Percentiles rank a stretch among this genome's conserved stretches.
phyloP scores from a whole-genome alignment of 2,797 vertebrate species.

The Morus bassanus region DNA sequence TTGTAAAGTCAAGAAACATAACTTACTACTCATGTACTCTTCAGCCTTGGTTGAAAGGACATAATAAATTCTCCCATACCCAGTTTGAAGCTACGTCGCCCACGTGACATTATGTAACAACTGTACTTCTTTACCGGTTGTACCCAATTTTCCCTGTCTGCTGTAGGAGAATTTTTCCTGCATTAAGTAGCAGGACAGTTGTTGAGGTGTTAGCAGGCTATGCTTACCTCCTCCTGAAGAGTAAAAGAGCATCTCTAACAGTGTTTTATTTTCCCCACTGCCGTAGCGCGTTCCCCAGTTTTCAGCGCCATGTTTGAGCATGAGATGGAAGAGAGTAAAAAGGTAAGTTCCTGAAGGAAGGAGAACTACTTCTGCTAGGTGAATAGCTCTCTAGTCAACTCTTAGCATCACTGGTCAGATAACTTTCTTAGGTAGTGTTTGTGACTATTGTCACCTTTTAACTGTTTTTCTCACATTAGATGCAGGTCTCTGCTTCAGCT shows the following conservation, averaged over 20 bases:
- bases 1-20: background rate
- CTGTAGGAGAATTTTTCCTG: background rate
- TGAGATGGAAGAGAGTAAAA: constrained; percentile 92
- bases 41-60: background rate
- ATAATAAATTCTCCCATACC: background rate
- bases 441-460: background rate
- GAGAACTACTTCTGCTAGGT: background rate
- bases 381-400: background rate
- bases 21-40: background rate
- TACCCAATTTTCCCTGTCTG: background rate
- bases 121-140: background rate
- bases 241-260: background rate
- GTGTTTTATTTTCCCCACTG: background rate
- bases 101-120: background rate
- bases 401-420: background rate
- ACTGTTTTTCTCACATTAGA: background rate
- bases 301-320: constrained; percentile 95
- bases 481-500: background rate
- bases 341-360: constrained; percentile 74
- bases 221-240: background rate
- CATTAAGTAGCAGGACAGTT: background rate
- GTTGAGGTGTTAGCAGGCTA: background rate
- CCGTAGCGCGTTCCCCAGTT: constrained; percentile 91
- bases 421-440: background rate
- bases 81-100: background rate